These are phyloP conservation scores for Brachyistius frenatus DNA, from an alignment of 2,113 vertebrate species.

Conservation along the genomic window DNA sequence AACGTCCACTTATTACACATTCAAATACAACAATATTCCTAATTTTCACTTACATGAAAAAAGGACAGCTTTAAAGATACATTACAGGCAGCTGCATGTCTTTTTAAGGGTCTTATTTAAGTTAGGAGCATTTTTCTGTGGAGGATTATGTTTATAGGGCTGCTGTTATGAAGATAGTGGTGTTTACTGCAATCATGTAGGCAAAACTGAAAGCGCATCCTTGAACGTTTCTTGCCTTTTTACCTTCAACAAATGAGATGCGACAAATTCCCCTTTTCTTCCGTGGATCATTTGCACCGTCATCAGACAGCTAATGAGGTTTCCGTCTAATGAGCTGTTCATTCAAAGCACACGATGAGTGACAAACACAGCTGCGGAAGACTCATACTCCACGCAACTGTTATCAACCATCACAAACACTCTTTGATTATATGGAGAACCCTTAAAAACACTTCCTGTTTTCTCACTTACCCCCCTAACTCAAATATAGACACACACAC, in stretches of 20 bases:
- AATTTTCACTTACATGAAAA: constrained; percentile 35
- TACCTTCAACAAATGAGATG: constrained; percentile 57
- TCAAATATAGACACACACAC: neutral
- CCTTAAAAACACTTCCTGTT: neutral
- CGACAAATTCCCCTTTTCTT: constrained; percentile 51
- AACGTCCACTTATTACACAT: constrained; percentile 21
- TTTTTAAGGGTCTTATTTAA: constrained; percentile 18
- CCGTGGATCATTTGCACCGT: constrained; percentile 66
- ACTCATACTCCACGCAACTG: neutral
- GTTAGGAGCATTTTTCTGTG: constrained; percentile 44
- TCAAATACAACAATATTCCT: constrained; percentile 8
- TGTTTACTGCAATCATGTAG: constrained; percentile 59
- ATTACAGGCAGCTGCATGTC: constrained; percentile 11
- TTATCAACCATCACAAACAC: constrained; percentile 41
- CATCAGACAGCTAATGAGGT: constrained; percentile 71
- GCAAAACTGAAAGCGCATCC: constrained; percentile 31
- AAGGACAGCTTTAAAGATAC: constrained; percentile 52
- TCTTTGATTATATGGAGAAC: constrained; percentile 23
- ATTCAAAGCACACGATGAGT: constrained; percentile 65
- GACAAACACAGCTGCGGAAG: constrained; percentile 54
- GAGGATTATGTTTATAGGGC: constrained; percentile 56
- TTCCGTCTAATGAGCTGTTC: constrained; percentile 72
- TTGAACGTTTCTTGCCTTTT: constrained; percentile 33
- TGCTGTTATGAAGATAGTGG: constrained; percentile 45
- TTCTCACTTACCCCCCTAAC: neutral